Conservation (phyloP, 2,888 invertebrate species). For the Eupelmus urozonus region DNA sequence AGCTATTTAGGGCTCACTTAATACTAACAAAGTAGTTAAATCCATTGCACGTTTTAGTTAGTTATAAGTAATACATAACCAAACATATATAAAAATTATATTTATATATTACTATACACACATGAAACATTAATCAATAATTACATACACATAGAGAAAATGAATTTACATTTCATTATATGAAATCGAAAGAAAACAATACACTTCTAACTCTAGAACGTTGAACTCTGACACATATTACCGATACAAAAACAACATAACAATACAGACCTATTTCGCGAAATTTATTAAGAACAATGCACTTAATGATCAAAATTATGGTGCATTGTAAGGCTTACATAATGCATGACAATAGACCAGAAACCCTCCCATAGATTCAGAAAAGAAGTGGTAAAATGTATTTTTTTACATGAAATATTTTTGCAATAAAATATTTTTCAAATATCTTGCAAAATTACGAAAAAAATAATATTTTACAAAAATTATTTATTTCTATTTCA, state of each 20-base stretch:
- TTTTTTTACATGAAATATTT: background rate
- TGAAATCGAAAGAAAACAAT: background rate
- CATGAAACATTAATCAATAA: background rate
- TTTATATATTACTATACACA: slow-evolving; percentile 15
- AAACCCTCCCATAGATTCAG: slow-evolving; percentile 4
- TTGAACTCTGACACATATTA: background rate
- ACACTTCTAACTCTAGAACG: slow-evolving; percentile 11
- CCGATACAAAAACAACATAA: slow-evolving; percentile 5
- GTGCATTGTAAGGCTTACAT: slow-evolving; percentile 47
- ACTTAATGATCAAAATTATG: slow-evolving; percentile 26
- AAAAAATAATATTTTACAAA: too few species aligned
- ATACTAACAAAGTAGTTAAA: slow-evolving; percentile 26
- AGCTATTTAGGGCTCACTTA: slow-evolving; percentile 7
- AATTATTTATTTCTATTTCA: too few species aligned
- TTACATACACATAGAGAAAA: background rate
- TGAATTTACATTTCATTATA: background rate
- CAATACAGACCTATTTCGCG: slow-evolving; percentile 9
- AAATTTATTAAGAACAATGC: slow-evolving; percentile 9
- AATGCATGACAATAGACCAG: slow-evolving; percentile 47
- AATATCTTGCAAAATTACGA: too few species aligned
- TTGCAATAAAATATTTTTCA: background rate
- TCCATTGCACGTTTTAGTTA: slow-evolving; percentile 40
- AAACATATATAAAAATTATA: background rate
- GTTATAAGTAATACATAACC: slow-evolving; percentile 17
- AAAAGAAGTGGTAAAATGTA: slow-evolving; percentile 19